These are phyloP conservation scores for Nymphicus hollandicus DNA, from an alignment of 2,113 vertebrate genomes.

Conservation along the genomic window DNA sequence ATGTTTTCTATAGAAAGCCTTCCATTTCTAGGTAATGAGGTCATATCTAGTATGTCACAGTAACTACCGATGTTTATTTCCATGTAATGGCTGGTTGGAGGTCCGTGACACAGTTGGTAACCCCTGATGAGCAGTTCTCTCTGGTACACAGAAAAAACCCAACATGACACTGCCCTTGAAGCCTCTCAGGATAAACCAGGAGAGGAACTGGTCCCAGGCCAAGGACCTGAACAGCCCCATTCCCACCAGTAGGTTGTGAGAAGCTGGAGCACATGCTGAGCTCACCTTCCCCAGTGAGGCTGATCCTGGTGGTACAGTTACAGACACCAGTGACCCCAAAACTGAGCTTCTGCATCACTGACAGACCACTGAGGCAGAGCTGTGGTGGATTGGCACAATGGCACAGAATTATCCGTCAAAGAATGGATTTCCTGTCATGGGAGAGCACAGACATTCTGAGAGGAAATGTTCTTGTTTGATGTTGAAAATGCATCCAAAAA, in stretches of 20 bases:
- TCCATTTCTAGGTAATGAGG: not conserved
- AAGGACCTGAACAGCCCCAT: not conserved
- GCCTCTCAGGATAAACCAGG: not conserved
- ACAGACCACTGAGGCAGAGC: not conserved
- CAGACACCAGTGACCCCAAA: not conserved
- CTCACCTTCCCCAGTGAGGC: not conserved
- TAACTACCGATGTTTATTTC: not conserved
- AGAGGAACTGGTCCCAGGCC: not conserved
- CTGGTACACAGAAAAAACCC: not conserved
- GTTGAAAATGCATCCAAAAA: not conserved
- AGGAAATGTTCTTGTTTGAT: not conserved
- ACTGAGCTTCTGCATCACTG: not conserved
- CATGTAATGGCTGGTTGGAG: not conserved
- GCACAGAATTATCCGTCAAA: not conserved
- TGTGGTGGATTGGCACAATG: not conserved
- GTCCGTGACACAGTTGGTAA: not conserved
- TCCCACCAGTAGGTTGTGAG: too few relatives aligned
- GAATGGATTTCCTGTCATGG: not conserved
- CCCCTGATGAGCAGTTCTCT: not conserved
- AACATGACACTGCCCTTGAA: not conserved
- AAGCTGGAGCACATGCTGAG: not conserved
- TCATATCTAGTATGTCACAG: not conserved
- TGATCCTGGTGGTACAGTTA: not conserved
- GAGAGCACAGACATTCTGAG: not conserved
- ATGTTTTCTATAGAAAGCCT: not conserved